Percentiles rank a stretch among this genome's conserved stretches.
These are phyloP conservation scores for Chaetura pelagica DNA, from an alignment of 2,113 vertebrate species.

Conservation along the genomic window DNA sequence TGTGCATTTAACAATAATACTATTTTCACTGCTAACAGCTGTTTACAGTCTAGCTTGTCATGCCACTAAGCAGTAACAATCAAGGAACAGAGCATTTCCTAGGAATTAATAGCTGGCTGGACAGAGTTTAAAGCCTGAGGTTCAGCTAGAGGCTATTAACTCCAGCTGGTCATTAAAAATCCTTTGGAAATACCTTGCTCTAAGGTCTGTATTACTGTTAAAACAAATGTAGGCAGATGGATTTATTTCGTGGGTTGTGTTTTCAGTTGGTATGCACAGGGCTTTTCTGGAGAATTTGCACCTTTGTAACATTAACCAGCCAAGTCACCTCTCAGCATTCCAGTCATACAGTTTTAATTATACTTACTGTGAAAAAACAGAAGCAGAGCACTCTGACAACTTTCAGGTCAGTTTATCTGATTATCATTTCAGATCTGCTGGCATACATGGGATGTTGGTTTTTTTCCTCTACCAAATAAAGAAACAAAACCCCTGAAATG, in stretches of 20 bases:
- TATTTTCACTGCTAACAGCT: constrained; percentile 18
- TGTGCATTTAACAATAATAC: constrained; percentile 3
- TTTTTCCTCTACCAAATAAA: not conserved
- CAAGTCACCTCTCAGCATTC: constrained; percentile 1
- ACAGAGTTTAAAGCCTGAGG: constrained; percentile 41
- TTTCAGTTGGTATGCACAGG: constrained; percentile 51
- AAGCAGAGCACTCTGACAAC: not conserved
- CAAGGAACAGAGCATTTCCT: constrained; percentile 56
- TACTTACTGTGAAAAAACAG: not conserved
- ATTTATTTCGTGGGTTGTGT: constrained; percentile 43
- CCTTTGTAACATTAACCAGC: constrained; percentile 10
- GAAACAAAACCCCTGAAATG: not conserved
- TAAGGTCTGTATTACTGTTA: constrained; percentile 49
- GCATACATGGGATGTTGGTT: not conserved
- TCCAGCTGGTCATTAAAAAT: constrained; percentile 67
- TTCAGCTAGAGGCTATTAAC: constrained; percentile 61
- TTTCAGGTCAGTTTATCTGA: not conserved
- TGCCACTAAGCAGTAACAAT: constrained; percentile 40
- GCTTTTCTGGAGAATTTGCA: constrained; percentile 53
- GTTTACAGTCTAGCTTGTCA: constrained; percentile 27
- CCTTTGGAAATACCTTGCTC: constrained; percentile 53
- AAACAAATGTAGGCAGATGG: constrained; percentile 53
- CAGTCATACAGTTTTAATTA: constrained; percentile 16
- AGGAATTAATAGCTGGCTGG: constrained; percentile 60
- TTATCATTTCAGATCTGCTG: not conserved